Conservation (phyloP, 2,888 invertebrate genomes). For the Dendrolimus houi region DNA sequence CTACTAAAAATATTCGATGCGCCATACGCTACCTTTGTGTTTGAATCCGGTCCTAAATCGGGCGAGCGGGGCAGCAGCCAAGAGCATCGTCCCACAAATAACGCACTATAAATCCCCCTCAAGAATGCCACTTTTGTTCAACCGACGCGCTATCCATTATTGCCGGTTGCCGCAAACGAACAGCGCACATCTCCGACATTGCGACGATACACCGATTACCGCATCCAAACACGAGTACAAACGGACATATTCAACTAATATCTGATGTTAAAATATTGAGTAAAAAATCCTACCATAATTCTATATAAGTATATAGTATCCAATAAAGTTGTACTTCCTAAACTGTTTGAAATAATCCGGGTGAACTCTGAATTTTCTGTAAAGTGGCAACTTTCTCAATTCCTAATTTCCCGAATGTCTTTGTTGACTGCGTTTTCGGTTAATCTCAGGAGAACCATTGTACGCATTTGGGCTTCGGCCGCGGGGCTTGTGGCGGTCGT, state of each 20-base stretch:
- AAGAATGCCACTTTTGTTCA: conserved; percentile 39
- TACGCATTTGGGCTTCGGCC: conserved; percentile 26
- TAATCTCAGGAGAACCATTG: conserved; percentile 33
- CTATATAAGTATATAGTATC: too few species aligned
- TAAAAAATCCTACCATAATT: too few species aligned
- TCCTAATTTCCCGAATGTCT: too few species aligned
- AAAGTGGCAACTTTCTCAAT: too few species aligned
- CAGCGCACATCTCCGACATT: conserved; percentile 11
- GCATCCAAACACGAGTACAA: too few species aligned
- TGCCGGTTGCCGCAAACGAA: conserved; percentile 5
- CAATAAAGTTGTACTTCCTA: too few species aligned
- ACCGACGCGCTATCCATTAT: conserved; percentile 7
- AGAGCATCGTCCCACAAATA: conserved; percentile 28
- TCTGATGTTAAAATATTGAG: too few species aligned
- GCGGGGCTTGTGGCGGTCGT: conserved; percentile 22
- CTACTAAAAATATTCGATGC: conserved; percentile 37
- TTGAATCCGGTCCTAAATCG: conserved; percentile 25
- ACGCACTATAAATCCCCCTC: conserved; percentile 41
- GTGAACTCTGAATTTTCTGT: too few species aligned
- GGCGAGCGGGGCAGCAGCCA: neutral
- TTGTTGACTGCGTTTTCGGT: neutral
- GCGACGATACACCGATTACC: too few species aligned
- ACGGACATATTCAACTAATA: too few species aligned
- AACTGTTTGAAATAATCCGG: too few species aligned
- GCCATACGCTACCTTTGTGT: conserved; percentile 54